Evolutionary conservation across 2,113 vertebrate species (phyloP).

Genomic region (Poicephalus meyeri): DNA sequence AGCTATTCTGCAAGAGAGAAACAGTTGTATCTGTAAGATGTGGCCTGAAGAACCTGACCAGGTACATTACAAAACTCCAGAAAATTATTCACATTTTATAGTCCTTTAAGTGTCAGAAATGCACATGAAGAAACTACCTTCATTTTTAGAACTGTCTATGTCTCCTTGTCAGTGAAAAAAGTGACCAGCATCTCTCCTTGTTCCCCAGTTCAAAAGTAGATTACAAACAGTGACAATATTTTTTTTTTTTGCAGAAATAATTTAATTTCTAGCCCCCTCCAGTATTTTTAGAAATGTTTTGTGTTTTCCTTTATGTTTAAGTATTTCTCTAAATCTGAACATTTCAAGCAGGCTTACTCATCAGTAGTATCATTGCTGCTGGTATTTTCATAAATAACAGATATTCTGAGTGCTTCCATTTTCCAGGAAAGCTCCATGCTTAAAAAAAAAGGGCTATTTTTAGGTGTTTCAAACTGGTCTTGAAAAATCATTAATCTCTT

Average conservation of each 20-base stretch:
- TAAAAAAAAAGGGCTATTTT: not conserved
- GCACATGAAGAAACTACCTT: not conserved
- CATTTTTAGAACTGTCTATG: not conserved
- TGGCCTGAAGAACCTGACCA: not conserved
- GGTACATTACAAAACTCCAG: not conserved
- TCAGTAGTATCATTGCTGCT: not conserved
- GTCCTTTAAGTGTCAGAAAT: not conserved
- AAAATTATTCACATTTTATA: not conserved
- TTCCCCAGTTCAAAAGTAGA: not conserved
- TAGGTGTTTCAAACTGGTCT: constrained; percentile 1
- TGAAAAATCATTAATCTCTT: constrained; percentile 49
- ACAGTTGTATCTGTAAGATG: not conserved
- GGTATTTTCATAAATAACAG: not conserved
- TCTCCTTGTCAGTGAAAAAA: not conserved
- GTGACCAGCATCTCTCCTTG: not conserved
- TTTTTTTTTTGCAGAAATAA: not conserved
- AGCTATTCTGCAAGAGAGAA: not conserved
- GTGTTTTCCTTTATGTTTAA: not conserved
- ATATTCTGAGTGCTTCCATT: not conserved
- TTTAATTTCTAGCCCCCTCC: not conserved
- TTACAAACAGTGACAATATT: not conserved
- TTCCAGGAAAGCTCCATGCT: not conserved
- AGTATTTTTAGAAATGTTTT: not conserved
- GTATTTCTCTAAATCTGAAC: not conserved
- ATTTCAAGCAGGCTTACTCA: not conserved